A percentile compares a stretch with the other conserved stretches of the same genome.
phyloP scores from a whole-genome alignment of 2,113 vertebrate species.

The Alligator sinensis region DNA sequence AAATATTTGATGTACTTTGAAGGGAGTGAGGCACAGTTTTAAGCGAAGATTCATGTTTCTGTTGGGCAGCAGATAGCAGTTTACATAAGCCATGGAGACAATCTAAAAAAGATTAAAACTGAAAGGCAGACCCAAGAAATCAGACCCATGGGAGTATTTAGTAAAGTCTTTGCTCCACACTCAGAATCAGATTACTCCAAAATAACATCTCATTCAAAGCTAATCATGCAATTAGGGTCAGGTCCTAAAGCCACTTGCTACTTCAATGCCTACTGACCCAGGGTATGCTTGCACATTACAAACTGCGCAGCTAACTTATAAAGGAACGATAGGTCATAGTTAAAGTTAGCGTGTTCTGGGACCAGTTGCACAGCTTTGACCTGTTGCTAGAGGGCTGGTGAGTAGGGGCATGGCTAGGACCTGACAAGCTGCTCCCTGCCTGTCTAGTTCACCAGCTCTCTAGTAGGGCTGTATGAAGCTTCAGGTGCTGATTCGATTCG shows the following conservation, averaged over 20 bases:
- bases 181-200: neutral
- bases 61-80: neutral
- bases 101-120: neutral
- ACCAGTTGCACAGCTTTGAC: no score
- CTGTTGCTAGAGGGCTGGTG: no score
- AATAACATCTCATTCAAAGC: neutral
- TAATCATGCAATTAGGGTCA: neutral
- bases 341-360: no score
- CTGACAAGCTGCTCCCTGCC: no score
- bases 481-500: no score
- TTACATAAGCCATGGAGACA: conserved; percentile 5
- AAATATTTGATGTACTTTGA: neutral
- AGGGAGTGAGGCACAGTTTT: neutral
- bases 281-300: no score
- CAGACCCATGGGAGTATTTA: neutral
- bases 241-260: neutral
- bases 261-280: no score
- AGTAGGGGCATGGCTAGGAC: no score
- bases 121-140: rapidly evolving
- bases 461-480: no score
- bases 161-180: neutral
- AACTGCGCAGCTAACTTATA: no score
- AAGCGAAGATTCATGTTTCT: neutral
- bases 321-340: no score
- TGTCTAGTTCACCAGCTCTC: no score